A percentile compares a stretch with the other conserved stretches of the same genome.
Conservation (phyloP, 2,113 vertebrate species). For the Alethe castanea region DNA sequence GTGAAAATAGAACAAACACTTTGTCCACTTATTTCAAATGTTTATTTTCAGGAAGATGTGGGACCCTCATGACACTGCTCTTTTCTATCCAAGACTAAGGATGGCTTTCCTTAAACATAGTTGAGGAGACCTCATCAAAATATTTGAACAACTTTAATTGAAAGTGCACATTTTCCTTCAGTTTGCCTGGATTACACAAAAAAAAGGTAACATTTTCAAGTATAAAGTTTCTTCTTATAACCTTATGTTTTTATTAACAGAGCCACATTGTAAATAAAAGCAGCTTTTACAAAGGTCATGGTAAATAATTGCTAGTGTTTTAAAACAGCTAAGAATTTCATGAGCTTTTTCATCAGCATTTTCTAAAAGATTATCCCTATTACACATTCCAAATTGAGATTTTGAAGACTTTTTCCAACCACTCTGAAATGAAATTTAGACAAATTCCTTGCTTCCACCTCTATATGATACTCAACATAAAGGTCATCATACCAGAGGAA, state of each 20-base stretch:
- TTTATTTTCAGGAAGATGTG: neutral
- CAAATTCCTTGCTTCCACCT: neutral
- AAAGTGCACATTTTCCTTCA: neutral
- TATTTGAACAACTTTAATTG: neutral
- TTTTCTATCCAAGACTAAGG: neutral
- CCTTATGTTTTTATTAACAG: neutral
- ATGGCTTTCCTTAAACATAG: neutral
- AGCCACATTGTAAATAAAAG: constrained; percentile 41
- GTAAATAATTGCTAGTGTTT: constrained; percentile 3
- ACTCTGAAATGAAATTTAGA: neutral
- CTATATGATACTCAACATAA: neutral
- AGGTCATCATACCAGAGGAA: neutral
- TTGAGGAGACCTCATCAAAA: neutral
- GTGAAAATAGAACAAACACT: neutral
- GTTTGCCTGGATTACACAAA: neutral
- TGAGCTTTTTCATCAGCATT: neutral
- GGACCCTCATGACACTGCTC: neutral
- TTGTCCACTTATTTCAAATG: neutral
- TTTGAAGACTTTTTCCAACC: neutral
- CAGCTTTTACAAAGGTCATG: constrained; percentile 23
- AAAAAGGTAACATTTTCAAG: neutral
- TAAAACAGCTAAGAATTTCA: constrained; percentile 13
- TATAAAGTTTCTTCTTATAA: neutral
- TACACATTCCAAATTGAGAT: neutral
- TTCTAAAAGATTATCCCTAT: neutral